Evolutionary conservation across 2,888 invertebrate species (phyloP).

Genomic region (Trissolcus japonicus): DNA sequence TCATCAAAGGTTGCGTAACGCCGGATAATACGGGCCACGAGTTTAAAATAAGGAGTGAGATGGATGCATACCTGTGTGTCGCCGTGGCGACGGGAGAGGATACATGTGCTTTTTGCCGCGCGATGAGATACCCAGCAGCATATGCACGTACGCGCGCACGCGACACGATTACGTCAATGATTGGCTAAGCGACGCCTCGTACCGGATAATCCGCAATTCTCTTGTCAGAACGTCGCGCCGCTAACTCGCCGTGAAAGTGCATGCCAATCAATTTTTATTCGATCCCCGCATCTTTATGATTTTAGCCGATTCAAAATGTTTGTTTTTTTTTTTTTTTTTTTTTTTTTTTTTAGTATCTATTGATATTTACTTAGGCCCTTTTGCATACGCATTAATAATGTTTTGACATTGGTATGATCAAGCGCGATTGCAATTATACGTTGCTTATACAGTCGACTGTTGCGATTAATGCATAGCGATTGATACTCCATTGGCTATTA

Average conservation of each 20-base stretch:
- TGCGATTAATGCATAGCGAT: conserved; percentile 52
- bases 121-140: conserved; percentile 21
- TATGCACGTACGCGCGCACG: conserved; percentile 43
- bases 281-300: too few relatives aligned
- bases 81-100: conserved; percentile 26
- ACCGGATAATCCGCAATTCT: conserved; percentile 24
- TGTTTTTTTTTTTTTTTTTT: too few relatives aligned
- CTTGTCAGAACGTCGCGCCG: conserved; percentile 9
- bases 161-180: conserved; percentile 61
- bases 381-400: conserved; percentile 11
- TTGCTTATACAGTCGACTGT: conserved; percentile 45
- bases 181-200: conserved; percentile 51
- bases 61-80: conserved; percentile 22
- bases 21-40: conserved; percentile 28
- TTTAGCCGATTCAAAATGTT: too few relatives aligned
- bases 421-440: conserved; percentile 38
- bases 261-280: too few relatives aligned
- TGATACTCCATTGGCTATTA: conserved; percentile 57
- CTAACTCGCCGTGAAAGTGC: conserved; percentile 9
- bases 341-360: too few relatives aligned
- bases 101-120: conserved; percentile 39
- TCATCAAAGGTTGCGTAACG: conserved; percentile 31
- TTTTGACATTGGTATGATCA: conserved; percentile 36
- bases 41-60: conserved; percentile 17
- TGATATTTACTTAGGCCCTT: too few relatives aligned